Base-by-base conservation (phyloP, 2,888 invertebrate genomes). In the Chalcosyrphus nemorum region DNA sequence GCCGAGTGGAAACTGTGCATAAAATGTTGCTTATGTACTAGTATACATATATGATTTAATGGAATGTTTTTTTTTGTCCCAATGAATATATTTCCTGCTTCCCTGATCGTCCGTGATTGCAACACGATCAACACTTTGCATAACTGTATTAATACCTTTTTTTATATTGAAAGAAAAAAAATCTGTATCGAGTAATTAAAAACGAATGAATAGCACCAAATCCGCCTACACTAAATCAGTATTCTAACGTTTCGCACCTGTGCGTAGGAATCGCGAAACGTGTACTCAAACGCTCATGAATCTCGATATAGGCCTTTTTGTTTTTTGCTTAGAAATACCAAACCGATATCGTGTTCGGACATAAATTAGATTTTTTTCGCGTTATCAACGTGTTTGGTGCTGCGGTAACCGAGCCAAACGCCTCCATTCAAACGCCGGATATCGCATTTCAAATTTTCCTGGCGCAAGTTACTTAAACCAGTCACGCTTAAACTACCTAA, bases 371-470 rank as follows among this genome's bases (percentile, higher is more conserved):
- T 45, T 56, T 4, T 59, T 71, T 82, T 74, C 29, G 74, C 57
- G 56, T 29, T 70, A 78, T 82, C 82, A 77, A 54, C 66, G 47
- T 71, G 65, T 65, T 68, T 74, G 78, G 57, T 27, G 45, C 24
- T 29, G 43, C 45, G 24, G 59, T 38, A 70, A 29, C 41, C 50
- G 59, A 68, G 19, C 27, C 57, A 57, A 71, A 78, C 84, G 84
- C 84, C 84, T 80, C 63, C 84, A 65, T 75, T 70, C 52, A 70
- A 65, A 80, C 80, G 74, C 78, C 84, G 84, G 84, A 84, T 84
- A 84, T 78, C 74, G 32, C 74, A 84, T 80, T 80, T 84, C 84
- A 70, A 74, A 82, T 78, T 50, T 54, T 65, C 41, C 68, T 19
- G 29, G 68, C 56, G 27, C 68, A 78, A 74, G 41, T 24, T 77